These are phyloP conservation scores for Kryphioiulus occultus DNA, from an alignment of 2,888 invertebrate genomes.

Conservation along the genomic window DNA sequence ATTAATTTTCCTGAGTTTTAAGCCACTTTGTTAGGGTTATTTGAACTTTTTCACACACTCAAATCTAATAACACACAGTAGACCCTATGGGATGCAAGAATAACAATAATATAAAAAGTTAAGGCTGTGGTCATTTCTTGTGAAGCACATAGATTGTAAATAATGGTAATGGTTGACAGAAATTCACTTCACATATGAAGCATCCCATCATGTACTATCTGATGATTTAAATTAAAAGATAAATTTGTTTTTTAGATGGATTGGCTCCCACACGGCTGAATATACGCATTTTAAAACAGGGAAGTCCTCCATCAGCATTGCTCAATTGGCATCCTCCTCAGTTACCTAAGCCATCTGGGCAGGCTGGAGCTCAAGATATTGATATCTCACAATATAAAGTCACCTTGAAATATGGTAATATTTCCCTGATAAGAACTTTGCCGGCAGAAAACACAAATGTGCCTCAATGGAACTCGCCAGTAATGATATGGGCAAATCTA, in stretches of 20 bases:
- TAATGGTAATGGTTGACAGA: too few relatives aligned
- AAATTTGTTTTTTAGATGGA: constrained; percentile 28
- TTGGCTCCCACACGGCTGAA: background rate
- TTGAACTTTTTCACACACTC: too few relatives aligned
- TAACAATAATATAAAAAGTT: too few relatives aligned
- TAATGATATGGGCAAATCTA: constrained; percentile 44
- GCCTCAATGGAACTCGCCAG: constrained; percentile 13
- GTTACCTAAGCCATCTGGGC: constrained; percentile 15
- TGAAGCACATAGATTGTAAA: too few relatives aligned
- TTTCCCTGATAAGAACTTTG: background rate
- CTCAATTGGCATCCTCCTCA: constrained; percentile 33
- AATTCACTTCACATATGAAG: too few relatives aligned
- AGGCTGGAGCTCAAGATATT: constrained; percentile 12
- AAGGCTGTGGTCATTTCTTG: too few relatives aligned
- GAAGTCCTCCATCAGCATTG: constrained; percentile 36
- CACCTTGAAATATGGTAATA: background rate
- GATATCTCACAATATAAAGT: constrained; percentile 41
- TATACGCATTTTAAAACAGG: constrained; percentile 33
- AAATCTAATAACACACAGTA: too few relatives aligned
- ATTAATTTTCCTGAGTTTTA: too few relatives aligned
- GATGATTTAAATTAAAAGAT: background rate
- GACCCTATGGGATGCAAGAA: too few relatives aligned
- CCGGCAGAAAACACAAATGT: constrained; percentile 8
- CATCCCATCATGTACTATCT: background rate
- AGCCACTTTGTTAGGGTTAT: background rate